Base-by-base conservation (phyloP, 64 coral and sea anemone species). In the Montipora sp. region DNA sequence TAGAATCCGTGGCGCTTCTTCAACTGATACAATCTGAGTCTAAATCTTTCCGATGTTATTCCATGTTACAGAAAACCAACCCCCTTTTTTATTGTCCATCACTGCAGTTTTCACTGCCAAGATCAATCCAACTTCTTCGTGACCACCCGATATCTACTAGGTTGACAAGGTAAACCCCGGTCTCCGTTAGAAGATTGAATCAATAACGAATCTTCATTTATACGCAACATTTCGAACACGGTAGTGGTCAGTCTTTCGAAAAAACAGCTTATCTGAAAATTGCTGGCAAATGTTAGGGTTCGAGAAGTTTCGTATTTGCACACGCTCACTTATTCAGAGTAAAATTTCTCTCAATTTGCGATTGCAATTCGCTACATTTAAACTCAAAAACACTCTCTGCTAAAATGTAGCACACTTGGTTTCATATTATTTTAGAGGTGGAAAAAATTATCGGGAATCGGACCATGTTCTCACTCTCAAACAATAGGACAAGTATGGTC, bases 1-100 rank as follows among this genome's bases (percentile, higher is more conserved):
- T 85, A 85, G 19, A 85, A 85, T 49, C 16, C 46, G 43, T 85
- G 82, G 82, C 82, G 47, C 66, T 85, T 85, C 65, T 48, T 19
- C 63, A 71, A 85, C 47, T 10, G 48, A 11, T 27, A 57, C 53
- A 71, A 71, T 85, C 82, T 71, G 8, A 47, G 19, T 44, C 19
- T 69, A 51, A 71, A 46, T 85, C 7, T 70, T 50, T 71, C 46
- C 13, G 44, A 16, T 3, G 18, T 23, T 20, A 15, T 21, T 23
- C 8, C 21, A 11, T 5, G 68, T 21, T 6, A 22, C 19, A 5
- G 3, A 5, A 5, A 20, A 71, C 18, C 8, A 71, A 71, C 68
- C 68, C 68, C 5, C 19, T 8, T 66, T 66, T 71, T 23, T 71
- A 21, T 71, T 71, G 12, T 18, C 12, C 63, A 12, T 68, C 1